Evolutionary conservation across 2,888 invertebrate genomes (phyloP), one percentile per base, ranked within the genome.

Genomic region (Sepioteuthis lessoniana): DNA sequence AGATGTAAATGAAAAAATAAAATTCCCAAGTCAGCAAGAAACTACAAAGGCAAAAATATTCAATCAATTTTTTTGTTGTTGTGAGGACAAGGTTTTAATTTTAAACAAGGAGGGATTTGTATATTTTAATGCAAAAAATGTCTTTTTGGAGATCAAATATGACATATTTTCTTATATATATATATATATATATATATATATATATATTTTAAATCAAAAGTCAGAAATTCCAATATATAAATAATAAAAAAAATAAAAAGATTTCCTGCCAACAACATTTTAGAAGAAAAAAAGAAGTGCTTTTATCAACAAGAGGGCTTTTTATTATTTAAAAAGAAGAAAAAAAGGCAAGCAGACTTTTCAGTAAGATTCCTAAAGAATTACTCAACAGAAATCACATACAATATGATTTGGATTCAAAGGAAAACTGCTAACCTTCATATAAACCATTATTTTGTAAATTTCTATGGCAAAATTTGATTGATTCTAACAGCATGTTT

Each of bases 11-110:
- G 35, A 76, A 76, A 35, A 42, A 42, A 42, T 42, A 42, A 42
- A 55, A 47, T 47, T 60, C 60, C n/a, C n/a, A 76, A 76, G 19
- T 76, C n/a, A 76, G n/a, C 76, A 76, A 35, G 19, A 76, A 76
- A 76, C n/a, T 60, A 60, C 60, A 60, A 60, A 60, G 60, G 60
- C 60, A 60, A 60, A 60, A 60, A 60, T 60, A 60, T 60, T 60
- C 31, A 31, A 60, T 60, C 55, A 35, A 16, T n/a, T 76, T 76
- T 76, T 13, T n/a, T 76, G 3, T 76, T 13, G 16, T n/a, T 4
- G n/a, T 35, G 76, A 76, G n/a, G 35, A n/a, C 55, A 55, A 55
- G 55, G 55, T 5, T 76, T 76, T 76, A 76, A 76, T 35, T 76
- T 76, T 76, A 76, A 76, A 76, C n/a, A 55, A 55, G 55, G 55